Conservation (phyloP, 2,797 vertebrate genomes). For the Cottoperca gobio region DNA sequence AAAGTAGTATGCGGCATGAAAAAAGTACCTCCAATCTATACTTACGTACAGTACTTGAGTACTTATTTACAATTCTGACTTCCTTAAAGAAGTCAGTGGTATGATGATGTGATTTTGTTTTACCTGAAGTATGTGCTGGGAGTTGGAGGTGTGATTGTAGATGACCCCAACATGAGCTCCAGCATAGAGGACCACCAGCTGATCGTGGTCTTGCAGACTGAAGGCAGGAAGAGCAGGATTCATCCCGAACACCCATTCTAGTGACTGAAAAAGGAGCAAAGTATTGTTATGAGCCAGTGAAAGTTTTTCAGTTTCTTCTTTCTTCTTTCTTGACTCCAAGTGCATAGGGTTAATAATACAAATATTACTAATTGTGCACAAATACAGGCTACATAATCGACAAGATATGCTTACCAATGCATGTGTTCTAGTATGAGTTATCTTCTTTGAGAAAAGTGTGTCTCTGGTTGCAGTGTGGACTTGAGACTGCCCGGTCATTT, state of each 20-base stretch:
- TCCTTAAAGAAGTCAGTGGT: too few relatives aligned
- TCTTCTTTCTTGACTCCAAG: background rate
- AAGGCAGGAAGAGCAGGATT: constrained; percentile 88
- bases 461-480: constrained; percentile 78
- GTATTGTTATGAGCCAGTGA: background rate
- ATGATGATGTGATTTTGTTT: background rate
- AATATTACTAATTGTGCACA: background rate
- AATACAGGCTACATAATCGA: background rate
- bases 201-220: constrained; percentile 85
- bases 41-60: too few relatives aligned
- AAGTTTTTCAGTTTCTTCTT: background rate
- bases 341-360: background rate
- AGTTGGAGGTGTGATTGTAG: constrained; percentile 82
- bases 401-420: constrained; percentile 79
- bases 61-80: too few relatives aligned
- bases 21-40: too few relatives aligned
- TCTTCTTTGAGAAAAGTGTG: constrained; percentile 73
- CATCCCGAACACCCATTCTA: constrained; percentile 90
- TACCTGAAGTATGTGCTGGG: constrained; percentile 91
- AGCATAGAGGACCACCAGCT: constrained; percentile 86
- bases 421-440: constrained; percentile 43
- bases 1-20: too few relatives aligned
- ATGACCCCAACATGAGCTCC: constrained; percentile 87
- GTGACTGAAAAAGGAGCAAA: constrained; percentile 78
- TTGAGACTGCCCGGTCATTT: constrained; percentile 24